phyloP scores from a whole-genome alignment of 2,113 vertebrate genomes.

The Cyanoliseus patagonus region DNA sequence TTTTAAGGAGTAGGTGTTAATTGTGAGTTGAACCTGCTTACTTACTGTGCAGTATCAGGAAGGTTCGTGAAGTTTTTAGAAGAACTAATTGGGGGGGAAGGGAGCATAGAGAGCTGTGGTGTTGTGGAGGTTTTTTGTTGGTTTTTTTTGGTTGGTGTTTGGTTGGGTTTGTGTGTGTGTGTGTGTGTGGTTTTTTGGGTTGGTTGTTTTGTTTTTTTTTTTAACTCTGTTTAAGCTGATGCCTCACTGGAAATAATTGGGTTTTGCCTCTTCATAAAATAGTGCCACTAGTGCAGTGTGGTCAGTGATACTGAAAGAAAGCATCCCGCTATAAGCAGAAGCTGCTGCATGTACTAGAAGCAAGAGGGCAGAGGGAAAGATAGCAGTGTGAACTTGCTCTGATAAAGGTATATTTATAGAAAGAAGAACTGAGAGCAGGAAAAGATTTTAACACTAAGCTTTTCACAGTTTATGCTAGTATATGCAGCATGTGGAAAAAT shows the following conservation, averaged over 20 bases:
- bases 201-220: no score
- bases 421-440: background rate
- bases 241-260: background rate
- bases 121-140: background rate
- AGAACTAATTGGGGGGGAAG: background rate
- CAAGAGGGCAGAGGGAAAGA: background rate
- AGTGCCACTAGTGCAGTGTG: background rate
- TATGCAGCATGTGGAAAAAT: background rate
- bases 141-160: background rate
- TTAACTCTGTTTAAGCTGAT: background rate
- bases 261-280: background rate
- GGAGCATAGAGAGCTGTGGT: background rate
- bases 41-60: background rate
- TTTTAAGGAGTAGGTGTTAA: background rate
- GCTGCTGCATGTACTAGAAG: background rate
- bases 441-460: background rate
- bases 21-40: background rate
- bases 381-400: background rate
- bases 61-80: background rate
- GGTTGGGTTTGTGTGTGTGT: background rate
- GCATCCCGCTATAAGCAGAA: background rate
- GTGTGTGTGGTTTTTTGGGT: background rate
- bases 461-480: background rate
- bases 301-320: background rate
- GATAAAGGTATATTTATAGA: background rate